Conservation (phyloP, 2,797 vertebrate species). For the Halcyon badia region DNA sequence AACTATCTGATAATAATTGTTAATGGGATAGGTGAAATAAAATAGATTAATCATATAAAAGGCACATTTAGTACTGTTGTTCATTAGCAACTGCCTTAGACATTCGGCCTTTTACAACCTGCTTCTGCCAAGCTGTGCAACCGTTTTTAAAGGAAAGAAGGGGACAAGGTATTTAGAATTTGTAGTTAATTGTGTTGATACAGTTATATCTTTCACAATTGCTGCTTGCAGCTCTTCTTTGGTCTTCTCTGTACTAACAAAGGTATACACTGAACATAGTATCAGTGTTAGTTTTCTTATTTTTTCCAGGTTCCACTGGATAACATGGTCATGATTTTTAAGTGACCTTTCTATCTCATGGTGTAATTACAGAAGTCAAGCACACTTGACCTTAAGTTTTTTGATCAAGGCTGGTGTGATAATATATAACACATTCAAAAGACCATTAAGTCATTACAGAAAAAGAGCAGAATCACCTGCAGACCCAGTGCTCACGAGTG, state of each 20-base stretch:
- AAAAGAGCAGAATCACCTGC: neutral
- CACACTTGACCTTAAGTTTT: neutral
- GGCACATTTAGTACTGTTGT: neutral
- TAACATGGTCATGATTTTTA: neutral
- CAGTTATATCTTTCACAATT: neutral
- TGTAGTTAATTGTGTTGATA: neutral
- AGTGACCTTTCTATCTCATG: neutral
- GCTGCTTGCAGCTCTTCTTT: neutral
- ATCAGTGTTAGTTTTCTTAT: neutral
- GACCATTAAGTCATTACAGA: neutral
- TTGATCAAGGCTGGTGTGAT: neutral
- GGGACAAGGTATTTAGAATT: neutral
- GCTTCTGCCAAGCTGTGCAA: neutral
- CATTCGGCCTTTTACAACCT: neutral
- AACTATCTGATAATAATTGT: neutral
- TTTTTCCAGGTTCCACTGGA: neutral
- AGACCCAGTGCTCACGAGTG: neutral
- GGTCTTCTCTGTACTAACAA: neutral
- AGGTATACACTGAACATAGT: neutral
- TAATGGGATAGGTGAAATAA: neutral
- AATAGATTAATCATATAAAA: neutral
- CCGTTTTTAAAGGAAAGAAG: neutral
- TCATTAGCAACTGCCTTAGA: neutral
- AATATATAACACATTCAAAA: neutral
- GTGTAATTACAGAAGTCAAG: neutral